Evolutionary conservation across 2,797 vertebrate species (phyloP).

Genomic region (Spondyliosoma cantharus): DNA sequence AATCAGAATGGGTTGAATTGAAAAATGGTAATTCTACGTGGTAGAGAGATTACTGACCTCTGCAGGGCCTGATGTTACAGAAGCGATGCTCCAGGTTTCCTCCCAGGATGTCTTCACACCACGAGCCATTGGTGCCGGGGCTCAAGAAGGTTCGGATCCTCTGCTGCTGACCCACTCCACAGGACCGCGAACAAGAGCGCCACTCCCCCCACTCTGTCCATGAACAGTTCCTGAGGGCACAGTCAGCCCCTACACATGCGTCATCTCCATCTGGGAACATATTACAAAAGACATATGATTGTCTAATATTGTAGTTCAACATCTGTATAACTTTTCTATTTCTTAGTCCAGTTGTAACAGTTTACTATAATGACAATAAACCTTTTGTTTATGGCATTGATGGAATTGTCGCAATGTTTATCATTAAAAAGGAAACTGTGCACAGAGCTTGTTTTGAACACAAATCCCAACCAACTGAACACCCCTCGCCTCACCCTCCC

Average conservation of each 20-base stretch:
- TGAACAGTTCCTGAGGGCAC: slow-evolving; percentile 84
- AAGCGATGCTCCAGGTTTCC: slow-evolving; percentile 88
- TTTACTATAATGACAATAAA: background rate
- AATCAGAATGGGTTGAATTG: background rate
- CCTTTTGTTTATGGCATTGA: background rate
- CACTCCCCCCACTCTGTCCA: slow-evolving; percentile 90
- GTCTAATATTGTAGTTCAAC: background rate
- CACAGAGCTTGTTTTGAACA: background rate
- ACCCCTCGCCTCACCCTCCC: too few species aligned
- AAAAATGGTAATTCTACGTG: background rate
- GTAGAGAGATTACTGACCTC: slow-evolving; percentile 77
- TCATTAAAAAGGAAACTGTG: too few species aligned
- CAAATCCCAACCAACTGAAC: too few species aligned
- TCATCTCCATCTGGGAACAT: slow-evolving; percentile 67
- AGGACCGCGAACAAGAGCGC: slow-evolving; percentile 88
- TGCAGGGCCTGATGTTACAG: slow-evolving; percentile 90
- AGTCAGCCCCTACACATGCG: slow-evolving; percentile 77
- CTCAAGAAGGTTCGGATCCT: slow-evolving; percentile 86
- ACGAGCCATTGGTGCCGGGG: slow-evolving; percentile 81
- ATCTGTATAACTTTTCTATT: background rate
- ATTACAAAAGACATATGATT: background rate
- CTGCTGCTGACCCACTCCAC: slow-evolving; percentile 90
- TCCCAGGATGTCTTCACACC: slow-evolving; percentile 88
- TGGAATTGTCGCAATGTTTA: background rate
- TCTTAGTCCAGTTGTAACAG: background rate